Percentiles rank a stretch among this genome's conserved stretches.
Evolutionary conservation across 2,888 invertebrate species (phyloP).

Genomic region (Xestia sexstrigata): DNA sequence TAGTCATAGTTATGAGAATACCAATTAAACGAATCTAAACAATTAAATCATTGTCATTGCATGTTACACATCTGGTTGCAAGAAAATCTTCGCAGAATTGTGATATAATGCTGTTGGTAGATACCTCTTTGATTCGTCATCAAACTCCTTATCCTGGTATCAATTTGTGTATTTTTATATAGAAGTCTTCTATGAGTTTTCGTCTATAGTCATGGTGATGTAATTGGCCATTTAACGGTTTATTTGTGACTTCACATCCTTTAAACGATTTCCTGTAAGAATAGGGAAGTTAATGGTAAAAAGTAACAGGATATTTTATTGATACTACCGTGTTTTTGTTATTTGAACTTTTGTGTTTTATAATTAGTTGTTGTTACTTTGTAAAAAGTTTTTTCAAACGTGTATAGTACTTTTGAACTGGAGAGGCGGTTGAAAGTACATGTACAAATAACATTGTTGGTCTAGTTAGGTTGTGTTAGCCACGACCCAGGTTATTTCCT

Average conservation of each 20-base stretch:
- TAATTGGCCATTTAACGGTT: slow-evolving; percentile 53
- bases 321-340: neutral
- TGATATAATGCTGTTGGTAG: neutral
- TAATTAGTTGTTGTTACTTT: slow-evolving; percentile 3
- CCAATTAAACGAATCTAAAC: neutral
- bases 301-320: slow-evolving; percentile 17
- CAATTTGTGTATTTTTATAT: slow-evolving; percentile 21
- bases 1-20: neutral
- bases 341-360: neutral
- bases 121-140: neutral
- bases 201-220: slow-evolving; percentile 52
- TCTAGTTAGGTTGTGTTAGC: neutral
- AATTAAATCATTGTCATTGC: slow-evolving; percentile 4
- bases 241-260: slow-evolving; percentile 39
- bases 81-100: slow-evolving; percentile 1
- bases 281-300: slow-evolving; percentile 4
- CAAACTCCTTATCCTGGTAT: slow-evolving; percentile 21
- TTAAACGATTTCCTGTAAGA: slow-evolving; percentile 37
- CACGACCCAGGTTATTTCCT: no score
- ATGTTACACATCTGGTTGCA: neutral
- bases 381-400: neutral
- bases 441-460: no score
- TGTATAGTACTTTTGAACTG: no score
- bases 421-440: no score
- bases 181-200: slow-evolving; percentile 31